Conservation (phyloP, 2,797 vertebrate genomes). For the Spea hammondii region DNA sequence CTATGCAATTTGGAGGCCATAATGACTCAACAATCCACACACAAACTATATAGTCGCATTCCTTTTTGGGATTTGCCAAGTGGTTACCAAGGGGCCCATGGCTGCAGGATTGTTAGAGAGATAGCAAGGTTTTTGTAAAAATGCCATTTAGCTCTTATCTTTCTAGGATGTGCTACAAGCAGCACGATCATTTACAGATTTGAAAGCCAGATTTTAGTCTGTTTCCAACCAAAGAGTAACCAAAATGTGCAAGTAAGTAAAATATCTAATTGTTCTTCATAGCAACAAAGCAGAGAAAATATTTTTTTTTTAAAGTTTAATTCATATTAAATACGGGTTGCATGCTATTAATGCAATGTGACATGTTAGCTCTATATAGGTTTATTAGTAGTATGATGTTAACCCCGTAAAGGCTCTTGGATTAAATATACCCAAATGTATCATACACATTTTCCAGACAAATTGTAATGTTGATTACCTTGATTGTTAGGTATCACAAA, state of each 20-base stretch:
- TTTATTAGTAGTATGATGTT: no score
- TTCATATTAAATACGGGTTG: constrained; percentile 63
- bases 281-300: constrained; percentile 56
- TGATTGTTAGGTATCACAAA: no score
- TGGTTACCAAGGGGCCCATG: constrained; percentile 77
- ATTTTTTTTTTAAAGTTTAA: constrained; percentile 63
- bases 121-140: constrained; percentile 76
- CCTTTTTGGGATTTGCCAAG: constrained; percentile 81
- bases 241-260: constrained; percentile 59
- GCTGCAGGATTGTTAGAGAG: constrained; percentile 73
- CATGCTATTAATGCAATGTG: constrained; percentile 62
- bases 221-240: constrained; percentile 53
- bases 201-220: constrained; percentile 64
- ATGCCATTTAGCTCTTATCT: constrained; percentile 76
- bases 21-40: constrained; percentile 76
- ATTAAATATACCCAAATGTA: no score
- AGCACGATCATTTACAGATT: constrained; percentile 70
- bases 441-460: no score
- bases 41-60: constrained; percentile 78
- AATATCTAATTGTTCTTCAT: constrained; percentile 54
- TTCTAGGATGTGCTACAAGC: constrained; percentile 63
- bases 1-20: constrained; percentile 79
- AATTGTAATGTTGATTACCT: no score
- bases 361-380: constrained; percentile 30
- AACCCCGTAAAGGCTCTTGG: no score